Percentiles rank a stretch among this genome's conserved stretches.
These are phyloP conservation scores for Sarcophaga variegata DNA, from an alignment of 2,888 invertebrate genomes.

Conservation along the genomic window DNA sequence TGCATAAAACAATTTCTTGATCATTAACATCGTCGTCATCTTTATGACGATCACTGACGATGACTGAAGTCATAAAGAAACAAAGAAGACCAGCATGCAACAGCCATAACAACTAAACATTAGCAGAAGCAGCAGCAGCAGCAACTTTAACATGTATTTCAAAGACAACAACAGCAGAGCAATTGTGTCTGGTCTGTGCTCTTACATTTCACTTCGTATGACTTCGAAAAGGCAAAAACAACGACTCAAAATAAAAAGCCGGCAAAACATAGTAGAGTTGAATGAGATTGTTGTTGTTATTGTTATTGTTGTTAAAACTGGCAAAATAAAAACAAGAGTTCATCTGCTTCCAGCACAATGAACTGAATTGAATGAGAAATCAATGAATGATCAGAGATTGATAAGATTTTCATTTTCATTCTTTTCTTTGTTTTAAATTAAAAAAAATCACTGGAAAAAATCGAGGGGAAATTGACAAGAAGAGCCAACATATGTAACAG, in stretches of 20 bases:
- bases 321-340: background rate
- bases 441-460: background rate
- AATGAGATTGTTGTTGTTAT: background rate
- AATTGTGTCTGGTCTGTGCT: background rate
- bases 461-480: background rate
- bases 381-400: constrained; percentile 56
- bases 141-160: constrained; percentile 18
- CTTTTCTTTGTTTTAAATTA: background rate
- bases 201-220: constrained; percentile 23
- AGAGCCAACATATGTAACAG: background rate
- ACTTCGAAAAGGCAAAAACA: constrained; percentile 46
- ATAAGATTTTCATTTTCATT: constrained; percentile 31
- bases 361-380: constrained; percentile 40
- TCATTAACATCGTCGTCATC: background rate
- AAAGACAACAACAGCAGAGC: background rate
- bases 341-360: background rate
- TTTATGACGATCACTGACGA: constrained; percentile 25
- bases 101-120: background rate
- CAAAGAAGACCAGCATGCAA: constrained; percentile 60
- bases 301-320: background rate
- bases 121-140: constrained; percentile 18
- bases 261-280: constrained; percentile 13
- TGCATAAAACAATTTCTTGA: constrained; percentile 12
- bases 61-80: constrained; percentile 14
- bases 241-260: constrained; percentile 26